Evolutionary conservation across 2,888 invertebrate genomes (phyloP).

Genomic region (Philereme vetulata): DNA sequence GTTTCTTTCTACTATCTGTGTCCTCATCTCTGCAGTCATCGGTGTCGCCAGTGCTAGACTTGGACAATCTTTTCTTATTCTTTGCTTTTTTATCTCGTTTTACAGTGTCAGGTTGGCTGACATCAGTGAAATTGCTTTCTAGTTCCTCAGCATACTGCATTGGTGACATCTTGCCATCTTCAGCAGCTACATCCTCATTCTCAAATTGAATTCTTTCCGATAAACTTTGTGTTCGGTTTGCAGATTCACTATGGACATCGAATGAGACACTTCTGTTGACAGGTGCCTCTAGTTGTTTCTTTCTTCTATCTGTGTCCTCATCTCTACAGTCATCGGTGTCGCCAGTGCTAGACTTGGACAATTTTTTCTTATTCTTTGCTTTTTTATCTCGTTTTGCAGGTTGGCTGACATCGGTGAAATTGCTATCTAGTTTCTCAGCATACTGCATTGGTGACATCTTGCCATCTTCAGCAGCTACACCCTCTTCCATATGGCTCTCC

Average conservation of each 20-base stretch:
- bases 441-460: background rate
- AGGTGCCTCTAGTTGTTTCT: background rate
- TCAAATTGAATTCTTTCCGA: constrained; percentile 60
- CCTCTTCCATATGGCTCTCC: background rate
- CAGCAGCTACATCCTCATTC: background rate
- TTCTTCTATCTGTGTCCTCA: background rate
- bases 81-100: background rate
- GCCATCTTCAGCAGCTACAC: background rate
- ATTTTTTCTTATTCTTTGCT: constrained; percentile 1
- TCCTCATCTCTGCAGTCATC: constrained; percentile 1
- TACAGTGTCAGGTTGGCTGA: background rate
- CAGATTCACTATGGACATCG: background rate
- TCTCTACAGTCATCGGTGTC: background rate
- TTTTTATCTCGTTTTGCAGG: background rate
- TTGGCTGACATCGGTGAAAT: background rate
- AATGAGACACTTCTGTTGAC: constrained; percentile 9
- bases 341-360: background rate
- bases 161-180: background rate
- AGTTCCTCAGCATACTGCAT: background rate
- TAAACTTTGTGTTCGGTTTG: constrained; percentile 40
- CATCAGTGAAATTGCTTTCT: background rate
- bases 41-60: background rate
- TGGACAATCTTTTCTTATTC: constrained; percentile 1
- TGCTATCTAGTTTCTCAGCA: background rate
- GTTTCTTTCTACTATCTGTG: background rate